Percentiles rank a stretch among this genome's conserved stretches.
phyloP scores from a whole-genome alignment of 2,113 vertebrate species.

The Cyprinodon tularosa region DNA sequence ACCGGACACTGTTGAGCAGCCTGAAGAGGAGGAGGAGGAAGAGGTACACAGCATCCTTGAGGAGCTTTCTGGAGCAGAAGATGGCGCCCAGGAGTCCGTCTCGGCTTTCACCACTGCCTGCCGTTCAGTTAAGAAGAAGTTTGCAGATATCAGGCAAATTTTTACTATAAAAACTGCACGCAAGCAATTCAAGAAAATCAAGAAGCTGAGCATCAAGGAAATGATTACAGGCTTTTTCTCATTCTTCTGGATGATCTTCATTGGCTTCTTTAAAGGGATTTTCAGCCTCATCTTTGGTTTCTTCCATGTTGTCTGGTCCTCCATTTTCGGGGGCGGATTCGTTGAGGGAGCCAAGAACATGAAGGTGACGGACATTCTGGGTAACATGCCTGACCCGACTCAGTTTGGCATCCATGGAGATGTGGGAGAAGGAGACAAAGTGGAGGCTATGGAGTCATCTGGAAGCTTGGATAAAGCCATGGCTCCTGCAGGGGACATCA shows the following conservation, averaged over 20 bases:
- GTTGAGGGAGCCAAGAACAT: constrained; percentile 99
- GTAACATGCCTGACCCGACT: constrained; percentile 98
- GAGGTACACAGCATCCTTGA: constrained; percentile 76
- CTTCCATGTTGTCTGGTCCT: constrained; percentile 94
- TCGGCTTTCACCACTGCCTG: constrained; percentile 90
- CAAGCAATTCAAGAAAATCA: constrained; percentile 89
- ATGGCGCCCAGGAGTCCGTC: constrained; percentile 79
- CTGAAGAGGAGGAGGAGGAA: constrained; percentile 84
- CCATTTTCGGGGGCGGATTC: constrained; percentile 94
- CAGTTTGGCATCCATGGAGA: constrained; percentile 98
- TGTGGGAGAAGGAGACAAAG: constrained; percentile 85
- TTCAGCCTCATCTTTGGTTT: constrained; percentile 88
- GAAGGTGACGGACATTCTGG: constrained; percentile 96
- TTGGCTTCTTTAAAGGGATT: constrained; percentile 88
- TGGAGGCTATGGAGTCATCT: constrained; percentile 81
- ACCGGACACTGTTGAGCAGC: constrained; percentile 85
- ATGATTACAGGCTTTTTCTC: constrained; percentile 89
- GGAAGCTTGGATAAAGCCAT: constrained; percentile 80
- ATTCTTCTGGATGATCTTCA: constrained; percentile 92
- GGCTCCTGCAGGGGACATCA: constrained; percentile 81
- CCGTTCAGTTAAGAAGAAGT: constrained; percentile 81
- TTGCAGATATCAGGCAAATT: constrained; percentile 77
- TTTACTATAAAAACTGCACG: constrained; percentile 85
- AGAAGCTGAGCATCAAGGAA: constrained; percentile 89
- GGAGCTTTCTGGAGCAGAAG: constrained; percentile 83